These are phyloP conservation scores for Eucera pruinosa DNA, from an alignment of 2,888 invertebrate species.

Conservation along the genomic window DNA sequence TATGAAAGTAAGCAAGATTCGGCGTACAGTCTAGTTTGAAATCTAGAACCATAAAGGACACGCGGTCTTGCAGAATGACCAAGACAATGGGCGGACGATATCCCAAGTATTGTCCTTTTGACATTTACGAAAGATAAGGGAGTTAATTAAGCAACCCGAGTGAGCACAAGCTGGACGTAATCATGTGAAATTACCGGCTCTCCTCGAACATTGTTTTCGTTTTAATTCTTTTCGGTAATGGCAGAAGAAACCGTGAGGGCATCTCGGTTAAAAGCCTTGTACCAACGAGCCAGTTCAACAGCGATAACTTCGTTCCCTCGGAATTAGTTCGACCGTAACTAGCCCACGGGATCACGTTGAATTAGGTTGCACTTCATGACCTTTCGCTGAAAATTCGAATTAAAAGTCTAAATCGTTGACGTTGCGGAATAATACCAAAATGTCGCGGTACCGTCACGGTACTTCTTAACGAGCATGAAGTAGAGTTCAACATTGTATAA, in stretches of 20 bases:
- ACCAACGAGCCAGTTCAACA: conserved; percentile 10
- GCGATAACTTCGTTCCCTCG: conserved; percentile 48
- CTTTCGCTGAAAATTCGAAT: conserved; percentile 24
- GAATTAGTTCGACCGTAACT: conserved; percentile 45
- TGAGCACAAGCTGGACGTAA: conserved; percentile 50
- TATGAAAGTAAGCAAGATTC: conserved; percentile 4
- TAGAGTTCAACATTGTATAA: not conserved
- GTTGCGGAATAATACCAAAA: not conserved
- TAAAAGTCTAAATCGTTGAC: conserved; percentile 12
- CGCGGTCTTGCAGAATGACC: conserved; percentile 53
- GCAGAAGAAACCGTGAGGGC: conserved; percentile 32
- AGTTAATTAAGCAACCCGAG: conserved; percentile 59
- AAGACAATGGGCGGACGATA: conserved; percentile 35
- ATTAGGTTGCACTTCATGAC: conserved; percentile 30
- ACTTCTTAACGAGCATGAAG: not conserved
- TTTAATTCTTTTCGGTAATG: conserved; percentile 23
- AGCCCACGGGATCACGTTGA: conserved; percentile 26
- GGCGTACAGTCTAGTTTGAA: conserved; percentile 35
- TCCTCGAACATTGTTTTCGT: conserved; percentile 37
- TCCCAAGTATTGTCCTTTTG: conserved; percentile 49
- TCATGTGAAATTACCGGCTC: conserved; percentile 54
- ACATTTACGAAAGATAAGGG: conserved; percentile 60
- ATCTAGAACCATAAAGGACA: conserved; percentile 61
- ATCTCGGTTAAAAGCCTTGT: conserved; percentile 22
- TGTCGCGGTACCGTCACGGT: not conserved